Conservation (phyloP, 2,797 vertebrate species). For the Moxostoma hubbsi region DNA sequence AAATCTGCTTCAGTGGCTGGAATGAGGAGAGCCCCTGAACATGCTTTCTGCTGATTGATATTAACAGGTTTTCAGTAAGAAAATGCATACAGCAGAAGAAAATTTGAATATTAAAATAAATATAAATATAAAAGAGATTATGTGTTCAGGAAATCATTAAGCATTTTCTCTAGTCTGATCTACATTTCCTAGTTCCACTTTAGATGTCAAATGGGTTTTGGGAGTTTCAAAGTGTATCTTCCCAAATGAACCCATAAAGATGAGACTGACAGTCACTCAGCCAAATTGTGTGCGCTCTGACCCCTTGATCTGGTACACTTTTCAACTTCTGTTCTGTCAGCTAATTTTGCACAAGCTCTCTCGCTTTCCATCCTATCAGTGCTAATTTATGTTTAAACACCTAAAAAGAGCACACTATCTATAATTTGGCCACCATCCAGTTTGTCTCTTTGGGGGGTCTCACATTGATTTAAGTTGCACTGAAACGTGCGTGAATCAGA, state of each 20-base stretch:
- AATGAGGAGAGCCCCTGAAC: constrained; percentile 49
- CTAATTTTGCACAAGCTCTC: constrained; percentile 48
- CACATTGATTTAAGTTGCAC: constrained; percentile 56
- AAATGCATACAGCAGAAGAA: constrained; percentile 9
- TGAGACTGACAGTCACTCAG: constrained; percentile 71
- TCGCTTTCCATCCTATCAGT: constrained; percentile 56
- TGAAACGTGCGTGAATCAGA: constrained; percentile 64
- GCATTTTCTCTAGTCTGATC: constrained; percentile 9
- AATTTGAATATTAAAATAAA: background rate
- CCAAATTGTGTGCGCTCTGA: constrained; percentile 66
- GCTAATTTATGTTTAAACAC: constrained; percentile 71
- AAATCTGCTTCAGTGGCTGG: constrained; percentile 73
- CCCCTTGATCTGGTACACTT: constrained; percentile 68
- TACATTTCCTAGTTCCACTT: constrained; percentile 17
- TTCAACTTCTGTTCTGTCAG: constrained; percentile 68
- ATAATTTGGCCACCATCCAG: constrained; percentile 73
- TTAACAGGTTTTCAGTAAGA: constrained; percentile 22
- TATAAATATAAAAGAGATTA: no score
- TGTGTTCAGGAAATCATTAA: background rate
- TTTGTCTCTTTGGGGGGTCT: constrained; percentile 63
- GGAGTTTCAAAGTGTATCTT: constrained; percentile 50
- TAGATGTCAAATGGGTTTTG: constrained; percentile 16
- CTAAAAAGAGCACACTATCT: constrained; percentile 66
- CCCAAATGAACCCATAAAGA: constrained; percentile 66
- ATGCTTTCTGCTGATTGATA: constrained; percentile 26